Percentiles rank a stretch among this genome's conserved stretches.
These are phyloP conservation scores for Vulpes ferrilata DNA, from an alignment of 2,113 vertebrate species.

Conservation along the genomic window DNA sequence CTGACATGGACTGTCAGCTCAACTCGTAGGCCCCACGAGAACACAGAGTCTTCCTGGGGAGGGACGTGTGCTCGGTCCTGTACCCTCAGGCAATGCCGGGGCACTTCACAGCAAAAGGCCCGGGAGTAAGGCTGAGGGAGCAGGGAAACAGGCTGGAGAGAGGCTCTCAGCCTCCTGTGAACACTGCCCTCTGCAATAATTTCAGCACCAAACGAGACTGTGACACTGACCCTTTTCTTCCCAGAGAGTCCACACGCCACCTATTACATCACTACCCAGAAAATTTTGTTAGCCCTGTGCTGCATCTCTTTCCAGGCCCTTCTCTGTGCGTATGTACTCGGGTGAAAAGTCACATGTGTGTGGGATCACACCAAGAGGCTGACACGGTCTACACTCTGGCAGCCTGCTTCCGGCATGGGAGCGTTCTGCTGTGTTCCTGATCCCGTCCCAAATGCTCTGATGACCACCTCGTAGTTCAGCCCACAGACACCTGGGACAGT, in stretches of 20 bases:
- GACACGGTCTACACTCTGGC: accelerated
- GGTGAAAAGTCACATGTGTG: accelerated
- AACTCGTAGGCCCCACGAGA: slow-evolving; percentile 84
- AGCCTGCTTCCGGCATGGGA: accelerated
- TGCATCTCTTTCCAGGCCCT: neutral
- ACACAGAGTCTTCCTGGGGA: slow-evolving; percentile 82
- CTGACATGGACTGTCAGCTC: slow-evolving; percentile 83
- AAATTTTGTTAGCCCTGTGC: neutral
- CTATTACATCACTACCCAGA: too few species aligned
- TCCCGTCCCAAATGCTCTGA: neutral
- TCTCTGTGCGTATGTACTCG: accelerated
- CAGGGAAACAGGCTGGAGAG: neutral
- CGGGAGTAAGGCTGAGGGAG: slow-evolving; percentile 91
- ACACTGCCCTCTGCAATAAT: neutral
- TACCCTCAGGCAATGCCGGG: slow-evolving; percentile 91
- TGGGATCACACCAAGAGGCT: accelerated
- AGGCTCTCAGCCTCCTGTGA: neutral
- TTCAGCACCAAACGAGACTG: neutral
- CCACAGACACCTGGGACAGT: accelerated
- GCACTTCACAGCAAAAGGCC: slow-evolving; percentile 81
- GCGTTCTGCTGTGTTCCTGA: accelerated
- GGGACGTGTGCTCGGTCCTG: slow-evolving; percentile 85
- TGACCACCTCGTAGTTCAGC: too few species aligned
- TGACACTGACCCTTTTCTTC: neutral
- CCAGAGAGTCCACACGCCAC: neutral